Percentiles rank a stretch among this genome's conserved stretches.
phyloP scores from a whole-genome alignment of 1,140 invertebrate species.

The Delia radicum region DNA sequence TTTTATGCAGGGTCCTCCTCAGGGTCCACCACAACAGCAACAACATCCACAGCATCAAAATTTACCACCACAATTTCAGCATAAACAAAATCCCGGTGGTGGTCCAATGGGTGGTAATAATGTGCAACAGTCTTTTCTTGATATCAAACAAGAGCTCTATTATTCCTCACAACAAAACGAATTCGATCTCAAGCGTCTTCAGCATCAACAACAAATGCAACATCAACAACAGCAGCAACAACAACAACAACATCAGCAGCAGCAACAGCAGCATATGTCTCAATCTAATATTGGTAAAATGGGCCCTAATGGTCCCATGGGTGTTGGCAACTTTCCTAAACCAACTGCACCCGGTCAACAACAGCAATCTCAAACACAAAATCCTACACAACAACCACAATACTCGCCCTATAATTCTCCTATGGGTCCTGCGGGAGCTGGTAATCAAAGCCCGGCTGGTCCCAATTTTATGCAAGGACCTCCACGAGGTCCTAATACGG shows the following conservation, averaged over 20 bases:
- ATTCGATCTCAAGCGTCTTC: constrained; percentile 55
- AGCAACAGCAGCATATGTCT: constrained; percentile 22
- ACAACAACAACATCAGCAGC: constrained; percentile 38
- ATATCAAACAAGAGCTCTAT: constrained; percentile 54
- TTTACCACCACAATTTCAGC: constrained; percentile 52
- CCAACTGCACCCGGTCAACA: constrained; percentile 31
- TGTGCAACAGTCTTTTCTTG: constrained; percentile 48
- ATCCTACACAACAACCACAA: constrained; percentile 65
- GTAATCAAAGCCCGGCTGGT: constrained; percentile 39
- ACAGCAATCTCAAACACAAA: constrained; percentile 52
- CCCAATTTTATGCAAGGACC: constrained; percentile 51
- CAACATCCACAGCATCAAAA: constrained; percentile 49
- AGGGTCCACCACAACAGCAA: constrained; percentile 36
- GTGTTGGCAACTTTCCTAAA: constrained; percentile 54
- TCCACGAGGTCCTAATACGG: constrained; percentile 61
- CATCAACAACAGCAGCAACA: constrained; percentile 42
- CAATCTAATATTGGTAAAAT: constrained; percentile 32
- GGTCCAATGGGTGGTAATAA: constrained; percentile 34
- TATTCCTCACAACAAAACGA: constrained; percentile 54
- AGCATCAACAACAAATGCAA: constrained; percentile 44
- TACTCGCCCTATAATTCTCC: constrained; percentile 71
- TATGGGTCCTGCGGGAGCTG: constrained; percentile 59
- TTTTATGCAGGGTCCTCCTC: constrained; percentile 36
- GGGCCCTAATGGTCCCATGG: constrained; percentile 38
- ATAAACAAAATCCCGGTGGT: constrained; percentile 40